phyloP scores from a whole-genome alignment of 1,140 invertebrate species.

The Cotesia glomerata region DNA sequence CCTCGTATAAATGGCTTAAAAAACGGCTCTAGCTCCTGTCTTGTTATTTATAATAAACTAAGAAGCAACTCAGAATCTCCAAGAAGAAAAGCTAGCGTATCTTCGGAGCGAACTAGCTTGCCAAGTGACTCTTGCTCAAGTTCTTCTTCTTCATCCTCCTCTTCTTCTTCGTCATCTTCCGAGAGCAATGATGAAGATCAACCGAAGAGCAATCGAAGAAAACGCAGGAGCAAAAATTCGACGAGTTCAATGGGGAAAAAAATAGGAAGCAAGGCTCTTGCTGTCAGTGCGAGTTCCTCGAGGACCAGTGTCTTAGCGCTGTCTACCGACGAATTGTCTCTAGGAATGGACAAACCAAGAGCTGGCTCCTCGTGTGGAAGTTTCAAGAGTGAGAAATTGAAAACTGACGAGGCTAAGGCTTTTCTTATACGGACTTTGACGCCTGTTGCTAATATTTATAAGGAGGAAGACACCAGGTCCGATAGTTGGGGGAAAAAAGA shows the following conservation, averaged over 20 bases:
- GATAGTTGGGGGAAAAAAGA: constrained; percentile 42
- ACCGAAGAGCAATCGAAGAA: constrained; percentile 31
- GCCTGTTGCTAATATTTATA: constrained; percentile 73
- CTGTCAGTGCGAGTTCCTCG: constrained; percentile 53
- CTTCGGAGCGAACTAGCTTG: constrained; percentile 38
- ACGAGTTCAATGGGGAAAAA: constrained; percentile 44
- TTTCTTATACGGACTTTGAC: constrained; percentile 74
- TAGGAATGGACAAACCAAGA: constrained; percentile 65
- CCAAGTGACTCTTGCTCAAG: constrained; percentile 50
- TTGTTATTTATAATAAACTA: constrained; percentile 23
- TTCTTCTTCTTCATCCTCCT: background rate
- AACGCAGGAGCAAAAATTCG: constrained; percentile 30
- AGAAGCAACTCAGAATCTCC: constrained; percentile 42
- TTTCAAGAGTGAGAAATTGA: constrained; percentile 58
- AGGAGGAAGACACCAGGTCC: constrained; percentile 58
- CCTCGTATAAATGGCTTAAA: constrained; percentile 3
- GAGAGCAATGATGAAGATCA: constrained; percentile 44
- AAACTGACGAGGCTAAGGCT: constrained; percentile 72
- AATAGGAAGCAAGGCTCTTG: constrained; percentile 1
- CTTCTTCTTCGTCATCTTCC: too few relatives aligned
- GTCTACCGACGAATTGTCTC: constrained; percentile 67
- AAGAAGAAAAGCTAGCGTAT: constrained; percentile 28
- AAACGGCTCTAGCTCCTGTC: constrained; percentile 16
- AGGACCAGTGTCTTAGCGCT: constrained; percentile 62
- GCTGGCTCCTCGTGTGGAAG: constrained; percentile 59